A percentile compares a stretch with the other conserved stretches of the same genome.
Conservation (phyloP, 2,888 invertebrate genomes). For the Hesperia comma region DNA sequence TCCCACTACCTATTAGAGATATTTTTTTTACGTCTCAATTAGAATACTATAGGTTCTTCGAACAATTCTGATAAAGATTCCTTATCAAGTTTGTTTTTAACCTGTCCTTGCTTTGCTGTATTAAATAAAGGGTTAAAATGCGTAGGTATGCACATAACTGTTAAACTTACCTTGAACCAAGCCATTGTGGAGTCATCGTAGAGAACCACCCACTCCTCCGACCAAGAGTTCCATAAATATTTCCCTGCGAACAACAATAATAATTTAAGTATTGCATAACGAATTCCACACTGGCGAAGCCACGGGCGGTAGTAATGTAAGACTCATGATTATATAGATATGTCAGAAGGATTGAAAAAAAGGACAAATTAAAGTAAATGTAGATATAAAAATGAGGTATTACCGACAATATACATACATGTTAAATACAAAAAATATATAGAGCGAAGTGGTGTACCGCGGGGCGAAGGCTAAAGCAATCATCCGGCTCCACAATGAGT, state of each 20-base stretch:
- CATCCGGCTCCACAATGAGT: constrained; percentile 22
- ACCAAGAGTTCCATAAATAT: constrained; percentile 91
- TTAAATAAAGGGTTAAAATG: too few species aligned
- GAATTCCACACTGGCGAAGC: too few species aligned
- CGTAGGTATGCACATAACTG: background rate
- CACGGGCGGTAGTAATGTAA: too few species aligned
- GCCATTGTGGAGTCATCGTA: constrained; percentile 94
- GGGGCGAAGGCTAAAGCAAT: constrained; percentile 23
- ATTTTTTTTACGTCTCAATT: too few species aligned
- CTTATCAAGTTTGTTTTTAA: too few species aligned
- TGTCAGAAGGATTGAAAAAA: too few species aligned
- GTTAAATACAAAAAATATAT: constrained; percentile 6
- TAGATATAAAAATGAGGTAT: background rate
- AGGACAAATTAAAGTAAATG: too few species aligned
- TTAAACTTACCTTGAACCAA: constrained; percentile 88
- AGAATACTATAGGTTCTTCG: too few species aligned
- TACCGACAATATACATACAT: background rate
- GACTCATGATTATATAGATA: too few species aligned
- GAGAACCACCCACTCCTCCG: constrained; percentile 92
- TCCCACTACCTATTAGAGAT: too few species aligned
- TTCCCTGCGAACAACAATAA: constrained; percentile 84
- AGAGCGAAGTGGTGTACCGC: constrained; percentile 14
- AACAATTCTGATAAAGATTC: too few species aligned
- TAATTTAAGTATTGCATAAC: background rate
- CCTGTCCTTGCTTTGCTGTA: too few species aligned